These are phyloP conservation scores for Agonopterix alstromeriana DNA, from an alignment of 2,888 invertebrate genomes.

Conservation along the genomic window DNA sequence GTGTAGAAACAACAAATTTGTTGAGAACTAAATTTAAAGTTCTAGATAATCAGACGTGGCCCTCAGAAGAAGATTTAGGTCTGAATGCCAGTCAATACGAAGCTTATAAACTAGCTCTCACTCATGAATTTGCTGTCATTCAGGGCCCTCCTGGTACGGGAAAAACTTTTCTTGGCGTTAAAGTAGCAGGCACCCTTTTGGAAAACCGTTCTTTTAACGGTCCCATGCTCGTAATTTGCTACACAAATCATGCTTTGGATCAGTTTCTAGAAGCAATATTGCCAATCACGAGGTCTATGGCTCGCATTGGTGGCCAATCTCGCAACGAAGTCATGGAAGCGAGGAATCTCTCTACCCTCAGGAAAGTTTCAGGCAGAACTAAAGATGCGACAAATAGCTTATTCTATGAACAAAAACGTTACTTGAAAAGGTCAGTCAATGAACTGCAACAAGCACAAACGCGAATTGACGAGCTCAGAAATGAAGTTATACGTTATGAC, in stretches of 20 bases:
- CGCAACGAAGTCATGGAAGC: conserved; percentile 63
- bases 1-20: conserved; percentile 5
- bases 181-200: conserved; percentile 81
- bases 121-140: conserved; percentile 83
- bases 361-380: conserved; percentile 13
- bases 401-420: conserved; percentile 27
- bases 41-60: conserved; percentile 56
- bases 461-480: conserved; percentile 30
- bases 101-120: conserved; percentile 81
- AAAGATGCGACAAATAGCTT: conserved; percentile 13
- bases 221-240: conserved; percentile 84
- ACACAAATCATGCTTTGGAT: conserved; percentile 91
- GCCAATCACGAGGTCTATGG: conserved; percentile 73
- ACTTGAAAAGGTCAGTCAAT: conserved; percentile 22
- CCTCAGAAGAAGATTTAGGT: conserved; percentile 47
- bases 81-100: conserved; percentile 81
- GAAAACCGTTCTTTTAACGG: conserved; percentile 50
- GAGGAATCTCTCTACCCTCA: conserved; percentile 58
- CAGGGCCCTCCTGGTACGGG: conserved; percentile 94
- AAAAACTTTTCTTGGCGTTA: conserved; percentile 86
- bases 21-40: conserved; percentile 24
- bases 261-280: conserved; percentile 86
- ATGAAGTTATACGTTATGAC: conserved; percentile 31
- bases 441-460: conserved; percentile 28
- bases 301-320: conserved; percentile 83